These are phyloP conservation scores for Bombus picipes DNA, from an alignment of 1,140 invertebrate species.

Conservation along the genomic window DNA sequence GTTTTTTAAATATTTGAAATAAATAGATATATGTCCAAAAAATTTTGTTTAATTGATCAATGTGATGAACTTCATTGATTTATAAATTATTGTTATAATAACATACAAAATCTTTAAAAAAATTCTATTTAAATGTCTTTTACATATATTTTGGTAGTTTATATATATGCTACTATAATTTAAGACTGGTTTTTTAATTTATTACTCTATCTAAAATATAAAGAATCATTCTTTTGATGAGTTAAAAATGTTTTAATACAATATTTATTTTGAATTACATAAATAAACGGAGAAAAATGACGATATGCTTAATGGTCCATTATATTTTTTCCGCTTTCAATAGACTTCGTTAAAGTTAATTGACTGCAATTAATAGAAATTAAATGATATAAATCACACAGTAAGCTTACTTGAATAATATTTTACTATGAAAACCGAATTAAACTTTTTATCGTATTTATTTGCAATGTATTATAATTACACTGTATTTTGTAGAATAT, in stretches of 20 bases:
- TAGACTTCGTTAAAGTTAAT: conserved; percentile 47
- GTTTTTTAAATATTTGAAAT: conserved; percentile 3
- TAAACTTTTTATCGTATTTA: not conserved
- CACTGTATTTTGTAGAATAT: conserved; percentile 65
- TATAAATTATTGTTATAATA: not conserved
- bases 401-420: not conserved
- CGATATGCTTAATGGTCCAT: not conserved
- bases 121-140: not conserved
- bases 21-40: not conserved
- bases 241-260: not conserved
- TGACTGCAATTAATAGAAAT: conserved; percentile 54
- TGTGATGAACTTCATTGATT: not conserved
- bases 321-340: conserved; percentile 24
- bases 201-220: not conserved
- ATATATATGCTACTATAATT: not conserved
- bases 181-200: not conserved
- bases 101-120: not conserved
- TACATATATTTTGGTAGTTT: not conserved
- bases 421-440: not conserved
- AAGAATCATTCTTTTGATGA: not conserved
- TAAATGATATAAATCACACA: conserved; percentile 11
- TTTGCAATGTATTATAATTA: not conserved
- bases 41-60: not conserved
- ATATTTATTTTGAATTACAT: not conserved
- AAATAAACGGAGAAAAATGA: not conserved